Conservation (phyloP, 2,797 vertebrate species). For the Orestias chungarensis region DNA sequence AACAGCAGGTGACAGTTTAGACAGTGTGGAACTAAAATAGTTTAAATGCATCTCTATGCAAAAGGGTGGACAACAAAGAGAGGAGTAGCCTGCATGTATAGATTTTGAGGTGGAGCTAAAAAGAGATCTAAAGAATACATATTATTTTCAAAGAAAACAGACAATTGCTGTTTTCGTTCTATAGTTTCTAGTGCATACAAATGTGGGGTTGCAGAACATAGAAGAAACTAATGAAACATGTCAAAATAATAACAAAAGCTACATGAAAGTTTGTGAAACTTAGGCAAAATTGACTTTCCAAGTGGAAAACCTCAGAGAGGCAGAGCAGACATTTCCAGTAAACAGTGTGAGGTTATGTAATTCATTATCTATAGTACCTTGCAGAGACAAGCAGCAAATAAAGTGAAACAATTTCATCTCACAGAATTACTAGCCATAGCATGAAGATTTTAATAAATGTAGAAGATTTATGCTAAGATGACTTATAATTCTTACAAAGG, state of each 20-base stretch:
- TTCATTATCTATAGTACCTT: constrained; percentile 51
- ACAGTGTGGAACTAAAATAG: constrained; percentile 66
- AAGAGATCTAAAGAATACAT: constrained; percentile 14
- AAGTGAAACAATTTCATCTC: neutral
- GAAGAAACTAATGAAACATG: constrained; percentile 42
- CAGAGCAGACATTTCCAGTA: constrained; percentile 69
- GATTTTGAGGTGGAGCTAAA: constrained; percentile 30
- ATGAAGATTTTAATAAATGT: neutral
- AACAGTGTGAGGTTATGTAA: constrained; percentile 77
- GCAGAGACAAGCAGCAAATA: constrained; percentile 66
- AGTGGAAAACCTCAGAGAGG: constrained; percentile 68
- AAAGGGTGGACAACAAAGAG: constrained; percentile 29
- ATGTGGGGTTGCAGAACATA: constrained; percentile 40
- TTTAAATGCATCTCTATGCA: constrained; percentile 51
- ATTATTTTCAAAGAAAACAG: constrained; percentile 27
- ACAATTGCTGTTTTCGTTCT: constrained; percentile 20
- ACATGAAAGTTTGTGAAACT: no score
- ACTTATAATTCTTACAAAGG: neutral
- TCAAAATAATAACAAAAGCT: constrained; percentile 65
- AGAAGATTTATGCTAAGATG: neutral
- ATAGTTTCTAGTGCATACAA: constrained; percentile 18
- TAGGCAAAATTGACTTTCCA: constrained; percentile 67
- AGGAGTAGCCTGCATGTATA: constrained; percentile 36
- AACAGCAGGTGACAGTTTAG: constrained; percentile 49
- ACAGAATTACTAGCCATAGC: constrained; percentile 22